Evolutionary conservation across 2,888 invertebrate species (phyloP).

Genomic region (Nasonia oneida): DNA sequence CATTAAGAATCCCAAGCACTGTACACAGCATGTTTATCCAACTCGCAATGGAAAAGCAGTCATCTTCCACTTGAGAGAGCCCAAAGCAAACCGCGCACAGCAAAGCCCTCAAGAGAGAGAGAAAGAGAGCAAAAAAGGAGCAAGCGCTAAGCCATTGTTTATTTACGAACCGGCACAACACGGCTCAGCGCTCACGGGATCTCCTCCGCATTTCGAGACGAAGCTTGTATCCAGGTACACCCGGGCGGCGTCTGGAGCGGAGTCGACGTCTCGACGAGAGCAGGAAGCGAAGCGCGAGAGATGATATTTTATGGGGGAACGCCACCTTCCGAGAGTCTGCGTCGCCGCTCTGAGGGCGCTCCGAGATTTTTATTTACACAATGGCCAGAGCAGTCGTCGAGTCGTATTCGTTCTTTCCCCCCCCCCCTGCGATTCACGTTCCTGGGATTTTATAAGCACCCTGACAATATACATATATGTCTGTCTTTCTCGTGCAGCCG

Average conservation of each 20-base stretch:
- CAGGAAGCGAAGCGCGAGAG: slow-evolving; percentile 3
- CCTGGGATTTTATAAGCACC: slow-evolving; percentile 9
- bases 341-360: background rate
- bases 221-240: slow-evolving; percentile 3
- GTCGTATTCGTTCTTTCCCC: slow-evolving; percentile 19
- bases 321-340: slow-evolving; percentile 11
- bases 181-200: background rate
- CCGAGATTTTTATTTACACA: slow-evolving; percentile 50
- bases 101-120: background rate
- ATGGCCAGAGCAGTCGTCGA: background rate
- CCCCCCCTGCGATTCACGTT: slow-evolving; percentile 15
- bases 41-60: background rate
- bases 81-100: background rate
- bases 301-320: background rate
- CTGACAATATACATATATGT: background rate
- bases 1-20: slow-evolving; percentile 2
- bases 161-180: background rate
- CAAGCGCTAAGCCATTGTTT: background rate
- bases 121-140: background rate
- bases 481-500: background rate
- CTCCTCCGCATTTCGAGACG: background rate
- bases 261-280: background rate
- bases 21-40: background rate
- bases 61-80: background rate
- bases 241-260: background rate